phyloP scores from a whole-genome alignment of 2,113 vertebrate species.

The Platycercus adscitus region DNA sequence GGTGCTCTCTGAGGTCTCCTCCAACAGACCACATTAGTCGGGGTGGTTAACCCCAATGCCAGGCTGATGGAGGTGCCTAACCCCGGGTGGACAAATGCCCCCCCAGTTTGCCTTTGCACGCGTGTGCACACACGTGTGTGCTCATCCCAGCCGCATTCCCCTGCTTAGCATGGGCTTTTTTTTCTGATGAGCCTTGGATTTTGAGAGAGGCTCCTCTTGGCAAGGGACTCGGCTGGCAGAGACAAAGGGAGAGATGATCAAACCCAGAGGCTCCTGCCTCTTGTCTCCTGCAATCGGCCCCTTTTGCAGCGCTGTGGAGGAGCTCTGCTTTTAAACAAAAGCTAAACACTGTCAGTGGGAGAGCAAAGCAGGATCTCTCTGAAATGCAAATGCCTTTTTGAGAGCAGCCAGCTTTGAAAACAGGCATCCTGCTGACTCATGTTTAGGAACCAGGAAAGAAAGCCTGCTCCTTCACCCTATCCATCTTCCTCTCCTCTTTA shows the following conservation, averaged over 20 bases:
- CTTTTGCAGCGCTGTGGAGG: not conserved
- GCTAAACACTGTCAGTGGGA: slow-evolving; percentile 26
- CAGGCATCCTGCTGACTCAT: slow-evolving; percentile 39
- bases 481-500: not conserved
- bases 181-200: not conserved
- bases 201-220: not conserved
- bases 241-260: not conserved
- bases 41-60: not conserved
- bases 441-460: not conserved
- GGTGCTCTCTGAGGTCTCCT: not conserved
- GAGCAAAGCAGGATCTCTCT: slow-evolving; percentile 22
- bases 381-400: slow-evolving; percentile 53
- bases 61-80: not conserved
- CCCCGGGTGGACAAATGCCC: fast-evolving
- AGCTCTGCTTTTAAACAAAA: slow-evolving; percentile 32
- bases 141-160: not conserved
- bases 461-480: not conserved
- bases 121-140: fast-evolving
- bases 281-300: not conserved
- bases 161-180: not conserved
- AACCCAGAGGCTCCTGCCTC: slow-evolving; percentile 16
- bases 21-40: not conserved
- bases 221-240: not conserved
- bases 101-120: fast-evolving
- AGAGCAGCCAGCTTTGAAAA: slow-evolving; percentile 1